A percentile compares a stretch with the other conserved stretches of the same genome.
Conservation (phyloP, 1,140 invertebrate genomes). For the Musca domestica region DNA sequence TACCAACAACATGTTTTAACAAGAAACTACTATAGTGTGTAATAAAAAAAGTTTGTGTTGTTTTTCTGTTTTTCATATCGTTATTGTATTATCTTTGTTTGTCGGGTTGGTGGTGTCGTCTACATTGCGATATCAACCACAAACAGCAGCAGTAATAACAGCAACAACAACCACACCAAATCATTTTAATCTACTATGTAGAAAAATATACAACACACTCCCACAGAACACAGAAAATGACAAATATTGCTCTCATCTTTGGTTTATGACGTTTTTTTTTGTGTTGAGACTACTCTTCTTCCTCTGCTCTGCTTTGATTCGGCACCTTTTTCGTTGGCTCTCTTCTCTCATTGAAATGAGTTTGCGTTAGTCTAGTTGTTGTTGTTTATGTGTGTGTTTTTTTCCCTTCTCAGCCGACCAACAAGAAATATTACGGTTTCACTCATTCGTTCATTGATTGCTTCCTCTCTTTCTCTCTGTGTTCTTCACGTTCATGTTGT, state of each 20-base stretch:
- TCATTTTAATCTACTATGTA: too few species aligned
- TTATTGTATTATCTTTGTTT: slow-evolving; percentile 1
- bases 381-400: not conserved
- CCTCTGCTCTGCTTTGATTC: too few species aligned
- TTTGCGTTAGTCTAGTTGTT: not conserved
- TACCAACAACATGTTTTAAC: not conserved
- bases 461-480: not conserved
- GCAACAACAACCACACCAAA: too few species aligned
- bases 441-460: not conserved
- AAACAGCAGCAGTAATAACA: not conserved
- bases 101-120: not conserved
- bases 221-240: not conserved
- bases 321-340: not conserved
- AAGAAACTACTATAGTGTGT: slow-evolving; percentile 1
- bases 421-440: not conserved
- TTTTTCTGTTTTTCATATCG: not conserved
- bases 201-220: too few species aligned
- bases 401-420: too few species aligned
- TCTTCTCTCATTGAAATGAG: not conserved
- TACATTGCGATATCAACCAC: slow-evolving; percentile 8
- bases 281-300: too few species aligned
- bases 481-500: too few species aligned
- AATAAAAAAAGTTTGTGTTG: not conserved
- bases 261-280: too few species aligned
- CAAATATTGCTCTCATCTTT: too few species aligned